Evolutionary conservation across 1,140 invertebrate genomes (phyloP), one percentile per base, ranked within the genome.

Genomic region (Drosophila sturtevanti): DNA sequence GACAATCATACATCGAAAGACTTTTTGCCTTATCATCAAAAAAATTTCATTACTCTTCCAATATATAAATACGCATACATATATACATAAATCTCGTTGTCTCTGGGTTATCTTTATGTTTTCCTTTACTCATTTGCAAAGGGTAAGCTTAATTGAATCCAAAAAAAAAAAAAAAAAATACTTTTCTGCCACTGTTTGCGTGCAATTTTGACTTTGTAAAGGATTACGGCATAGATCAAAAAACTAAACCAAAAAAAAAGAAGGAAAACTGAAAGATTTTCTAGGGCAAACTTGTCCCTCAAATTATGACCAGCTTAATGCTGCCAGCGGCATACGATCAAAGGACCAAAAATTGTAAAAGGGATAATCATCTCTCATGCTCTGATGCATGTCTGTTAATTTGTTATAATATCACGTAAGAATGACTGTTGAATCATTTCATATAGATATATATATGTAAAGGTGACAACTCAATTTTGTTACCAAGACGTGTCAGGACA

Each of bases 361-460:
- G 24, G 84, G 79, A 77, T 80, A 84, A 84, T 89, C 80, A 80
- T 48, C n/a, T 21, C 41, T 31, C 27, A 31, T 67, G 48, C 55
- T 72, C 38, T 44, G 34, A 65, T 64, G 61, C 38, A 61, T 70
- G 76, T 72, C 73, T 80, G 80, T 78, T 89, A 89, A 80, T 89
- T 84, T 89, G 70, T 64, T 80, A 69, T 67, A 78, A 80, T 70
- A 84, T 89, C 84, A 89, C 84, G 84, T 89, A 89, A 89, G 73
- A 84, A 77, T 79, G 41, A 48, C 41, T 48, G 41, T 16, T 16
- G 16, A 48, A 48, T 44, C 35, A 14, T 54, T 12, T 22, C 34
- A 64, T 71, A 89, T 89, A 70, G 62, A 84, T 82, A 70, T 77
- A 65, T 67, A 9, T 80, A 87, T 89, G 70, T 77, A 74, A 89